Evolutionary conservation across 2,113 vertebrate genomes (phyloP).

Genomic region (Ardeotis arabs): DNA sequence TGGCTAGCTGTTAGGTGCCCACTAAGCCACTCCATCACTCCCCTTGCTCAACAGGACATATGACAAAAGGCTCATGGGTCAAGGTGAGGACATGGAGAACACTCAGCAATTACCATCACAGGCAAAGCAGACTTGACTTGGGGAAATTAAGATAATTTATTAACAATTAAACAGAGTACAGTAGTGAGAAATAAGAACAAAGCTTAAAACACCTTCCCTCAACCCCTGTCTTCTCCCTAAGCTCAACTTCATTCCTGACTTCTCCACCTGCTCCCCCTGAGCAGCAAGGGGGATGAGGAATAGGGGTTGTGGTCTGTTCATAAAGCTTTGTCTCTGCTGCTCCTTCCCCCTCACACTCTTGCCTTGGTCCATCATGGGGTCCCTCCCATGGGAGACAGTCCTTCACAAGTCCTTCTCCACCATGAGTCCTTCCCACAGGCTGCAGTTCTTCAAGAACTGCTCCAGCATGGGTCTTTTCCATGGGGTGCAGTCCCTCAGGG

Average conservation of each 20-base stretch:
- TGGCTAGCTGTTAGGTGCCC: not conserved
- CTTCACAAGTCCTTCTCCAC: not conserved
- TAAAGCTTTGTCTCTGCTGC: not conserved
- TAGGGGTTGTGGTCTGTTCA: not conserved
- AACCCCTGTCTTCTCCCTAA: not conserved
- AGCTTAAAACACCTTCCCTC: not conserved
- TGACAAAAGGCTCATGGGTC: not conserved
- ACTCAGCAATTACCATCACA: accelerated
- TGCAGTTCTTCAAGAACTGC: not conserved
- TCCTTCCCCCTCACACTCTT: not conserved
- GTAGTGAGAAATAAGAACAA: not conserved
- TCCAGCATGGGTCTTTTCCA: not conserved
- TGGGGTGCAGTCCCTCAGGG: not conserved
- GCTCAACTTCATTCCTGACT: not conserved
- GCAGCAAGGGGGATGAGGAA: not conserved
- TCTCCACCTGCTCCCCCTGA: not conserved
- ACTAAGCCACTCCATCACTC: not conserved
- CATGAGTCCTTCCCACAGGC: not conserved
- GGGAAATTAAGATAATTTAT: not conserved
- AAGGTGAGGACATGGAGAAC: not conserved
- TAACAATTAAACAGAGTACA: not conserved
- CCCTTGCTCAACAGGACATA: not conserved
- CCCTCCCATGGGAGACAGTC: not conserved
- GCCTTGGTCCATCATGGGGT: no score
- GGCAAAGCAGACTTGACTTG: not conserved